These are phyloP conservation scores for fruit fly (Drosophila melanogaster) DNA, from an alignment of 1,140 invertebrate genomes.

Conservation along the genomic window Release_6_plus_ISO1_MT NT_033779.5:8500501-8501000, in stretches of 20 bases:
- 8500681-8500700: neutral
- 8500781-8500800: neutral
- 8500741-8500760: conserved; percentile 4
- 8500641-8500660: conserved; percentile 70
- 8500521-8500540: conserved; percentile 36
- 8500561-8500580: conserved; percentile 48
- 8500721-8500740: conserved; percentile 64
- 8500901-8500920: conserved; percentile 1
- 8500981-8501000: neutral
- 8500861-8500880: conserved; percentile 72
- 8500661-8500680: conserved; percentile 72
- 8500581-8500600: conserved; percentile 27
- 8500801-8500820: conserved; percentile 64
- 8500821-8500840: conserved; percentile 70
- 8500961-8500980: neutral
- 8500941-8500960: neutral
- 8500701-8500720: neutral
- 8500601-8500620: conserved; percentile 36
- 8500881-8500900: conserved; percentile 12
- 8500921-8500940: neutral
- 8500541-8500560: conserved; percentile 37
- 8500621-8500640: conserved; percentile 58
- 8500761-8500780: conserved; percentile 28
- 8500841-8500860: conserved; percentile 50
- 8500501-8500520: conserved; percentile 53